A percentile compares a stretch with the other conserved stretches of the same genome.
phyloP scores from a whole-genome alignment of 1,140 invertebrate genomes.

The Solenopsis fugax region DNA sequence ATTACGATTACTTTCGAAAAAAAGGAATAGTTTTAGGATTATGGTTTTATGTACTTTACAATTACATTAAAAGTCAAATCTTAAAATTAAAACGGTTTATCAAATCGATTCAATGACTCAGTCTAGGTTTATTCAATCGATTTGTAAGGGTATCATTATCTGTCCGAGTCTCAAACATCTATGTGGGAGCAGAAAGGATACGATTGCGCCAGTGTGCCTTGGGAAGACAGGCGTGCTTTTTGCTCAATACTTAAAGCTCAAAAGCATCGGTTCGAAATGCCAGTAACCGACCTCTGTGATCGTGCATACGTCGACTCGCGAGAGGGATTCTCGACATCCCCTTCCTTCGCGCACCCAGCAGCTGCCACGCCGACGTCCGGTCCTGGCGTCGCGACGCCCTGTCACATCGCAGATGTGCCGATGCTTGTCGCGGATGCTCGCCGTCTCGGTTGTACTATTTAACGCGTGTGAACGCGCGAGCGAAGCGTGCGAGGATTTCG shows the following conservation, averaged over 20 bases:
- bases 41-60: neutral
- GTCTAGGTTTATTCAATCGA: neutral
- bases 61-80: too few species aligned
- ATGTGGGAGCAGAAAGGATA: constrained; percentile 1
- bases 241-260: constrained; percentile 58
- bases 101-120: neutral
- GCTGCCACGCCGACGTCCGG: neutral
- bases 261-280: constrained; percentile 51
- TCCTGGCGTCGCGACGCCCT: neutral
- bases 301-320: constrained; percentile 43
- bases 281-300: constrained; percentile 50
- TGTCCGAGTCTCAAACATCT: neutral
- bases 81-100: neutral
- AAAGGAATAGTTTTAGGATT: neutral
- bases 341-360: neutral
- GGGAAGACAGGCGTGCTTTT: constrained; percentile 32
- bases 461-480: constrained; percentile 37
- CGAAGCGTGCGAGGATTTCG: neutral
- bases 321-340: constrained; percentile 17
- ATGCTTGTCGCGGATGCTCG: constrained; percentile 29
- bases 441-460: constrained; percentile 50
- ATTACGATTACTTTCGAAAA: neutral
- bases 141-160: neutral
- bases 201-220: constrained; percentile 11
- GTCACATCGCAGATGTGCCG: neutral